Evolutionary conservation across 2,797 vertebrate species (phyloP), one percentile per base, ranked within the genome.

Genomic region (Propithecus perrieri): DNA sequence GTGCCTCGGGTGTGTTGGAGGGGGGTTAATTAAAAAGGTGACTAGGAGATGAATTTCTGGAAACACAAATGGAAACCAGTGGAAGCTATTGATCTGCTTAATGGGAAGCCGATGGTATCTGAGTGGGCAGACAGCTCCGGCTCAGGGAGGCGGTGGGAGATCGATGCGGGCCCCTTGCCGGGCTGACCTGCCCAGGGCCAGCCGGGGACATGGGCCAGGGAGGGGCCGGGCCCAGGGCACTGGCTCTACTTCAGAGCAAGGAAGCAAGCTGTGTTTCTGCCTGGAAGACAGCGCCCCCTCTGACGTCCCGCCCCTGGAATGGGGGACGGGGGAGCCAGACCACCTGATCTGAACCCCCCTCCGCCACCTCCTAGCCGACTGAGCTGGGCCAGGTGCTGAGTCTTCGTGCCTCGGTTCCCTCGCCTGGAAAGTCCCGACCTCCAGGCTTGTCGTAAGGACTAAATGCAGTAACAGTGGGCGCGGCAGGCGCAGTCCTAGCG

Each of bases 71-170:
- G 95, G 94, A 96, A 96, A 83, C 96, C 95, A 78, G 89, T 63
- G 94, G 91, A 97, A 97, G 93, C 85, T 96, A 90, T 92, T 97
- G 98, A 98, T 98, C 79, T 94, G n/a, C 84, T 93, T 98, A 98
- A 97, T 97, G 97, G 97, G 96, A 96, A 97, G 93, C 97, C 92
- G 69, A 61, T 95, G 94, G 83, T 57, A 10, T 48, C 71, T 28
- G 81, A 81, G 96, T 33, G 67, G 79, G 80, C 79, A 89, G 75
- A 79, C 14, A 48, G 94, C 80, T 88, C 81, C 43, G 41, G 71
- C 91, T 20, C n/a, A 59, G 65, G 83, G 35, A 35, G 5, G 94
- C 33, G 13, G 81, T 9, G 48, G 78, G 46, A n/a, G 83, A 93
- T 91, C 61, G 5, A 96, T 95, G 57, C 0, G 0, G 33, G 67